These are phyloP conservation scores for Varanus salvator DNA, from an alignment of 2,113 vertebrate species.

Conservation along the genomic window DNA sequence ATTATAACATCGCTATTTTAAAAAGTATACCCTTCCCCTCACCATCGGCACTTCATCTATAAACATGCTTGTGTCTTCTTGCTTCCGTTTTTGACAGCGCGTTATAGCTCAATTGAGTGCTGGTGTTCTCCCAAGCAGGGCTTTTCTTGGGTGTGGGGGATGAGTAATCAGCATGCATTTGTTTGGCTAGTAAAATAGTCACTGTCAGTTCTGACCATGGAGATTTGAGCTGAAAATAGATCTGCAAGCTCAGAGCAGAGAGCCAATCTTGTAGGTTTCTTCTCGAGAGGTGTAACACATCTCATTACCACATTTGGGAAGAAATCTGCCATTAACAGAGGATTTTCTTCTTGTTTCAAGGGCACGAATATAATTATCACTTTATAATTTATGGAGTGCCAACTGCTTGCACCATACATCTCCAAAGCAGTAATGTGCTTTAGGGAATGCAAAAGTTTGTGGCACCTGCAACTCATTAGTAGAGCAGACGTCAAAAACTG, in stretches of 20 bases:
- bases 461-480: constrained; percentile 73
- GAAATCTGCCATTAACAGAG: constrained; percentile 72
- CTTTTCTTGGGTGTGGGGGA: constrained; percentile 32
- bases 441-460: constrained; percentile 62
- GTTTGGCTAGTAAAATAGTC: constrained; percentile 48
- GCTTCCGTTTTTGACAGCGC: constrained; percentile 36
- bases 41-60: neutral
- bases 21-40: neutral
- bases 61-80: constrained; percentile 21
- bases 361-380: constrained; percentile 77
- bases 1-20: constrained; percentile 30
- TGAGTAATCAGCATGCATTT: constrained; percentile 39
- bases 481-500: constrained; percentile 58
- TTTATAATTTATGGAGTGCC: constrained; percentile 77
- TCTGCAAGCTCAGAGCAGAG: constrained; percentile 67
- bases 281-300: constrained; percentile 70
- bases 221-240: constrained; percentile 63
- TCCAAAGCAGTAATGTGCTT: constrained; percentile 70
- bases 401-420: constrained; percentile 72
- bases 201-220: constrained; percentile 56
- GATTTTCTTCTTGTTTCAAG: constrained; percentile 77
- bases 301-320: constrained; percentile 73
- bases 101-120: constrained; percentile 33
- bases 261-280: constrained; percentile 66
- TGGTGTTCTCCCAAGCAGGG: neutral